phyloP scores from a whole-genome alignment of 2,888 invertebrate genomes.

The Gerris lacustris region DNA sequence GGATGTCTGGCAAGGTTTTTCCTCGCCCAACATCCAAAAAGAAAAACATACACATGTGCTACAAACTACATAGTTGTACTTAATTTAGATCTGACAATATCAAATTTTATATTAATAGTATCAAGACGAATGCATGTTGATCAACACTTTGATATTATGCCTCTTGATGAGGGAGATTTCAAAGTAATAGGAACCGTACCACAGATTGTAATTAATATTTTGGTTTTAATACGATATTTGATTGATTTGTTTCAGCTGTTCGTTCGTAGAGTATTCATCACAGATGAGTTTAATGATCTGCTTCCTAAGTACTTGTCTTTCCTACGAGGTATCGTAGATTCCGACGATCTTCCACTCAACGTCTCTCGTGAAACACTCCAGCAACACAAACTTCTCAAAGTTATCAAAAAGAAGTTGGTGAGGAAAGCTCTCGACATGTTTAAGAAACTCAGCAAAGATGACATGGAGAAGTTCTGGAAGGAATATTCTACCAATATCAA shows the following conservation, averaged over 20 bases:
- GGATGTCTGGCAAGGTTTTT: too few relatives aligned
- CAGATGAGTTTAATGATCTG: conserved; percentile 98
- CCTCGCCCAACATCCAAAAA: too few relatives aligned
- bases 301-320: conserved; percentile 96
- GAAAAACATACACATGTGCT: too few relatives aligned
- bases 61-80: too few relatives aligned
- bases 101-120: too few relatives aligned
- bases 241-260: conserved; percentile 49
- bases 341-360: conserved; percentile 95
- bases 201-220: too few relatives aligned
- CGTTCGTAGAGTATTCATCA: conserved; percentile 96
- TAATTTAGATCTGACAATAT: too few relatives aligned
- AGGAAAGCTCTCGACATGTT: conserved; percentile 96
- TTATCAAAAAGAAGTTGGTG: conserved; percentile 97
- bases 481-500: conserved; percentile 97
- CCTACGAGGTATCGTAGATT: conserved; percentile 93
- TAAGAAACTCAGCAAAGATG: conserved; percentile 82
- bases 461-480: conserved; percentile 93
- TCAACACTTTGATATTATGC: too few relatives aligned
- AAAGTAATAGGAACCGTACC: too few relatives aligned
- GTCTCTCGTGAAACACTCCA: conserved; percentile 96
- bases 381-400: conserved; percentile 96
- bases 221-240: too few relatives aligned
- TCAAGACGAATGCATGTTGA: too few relatives aligned
- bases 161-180: too few relatives aligned